Evolutionary conservation across 2,797 vertebrate genomes (phyloP), one percentile per base, ranked within the genome.

Genomic region (Petrocephalus sullivani): DNA sequence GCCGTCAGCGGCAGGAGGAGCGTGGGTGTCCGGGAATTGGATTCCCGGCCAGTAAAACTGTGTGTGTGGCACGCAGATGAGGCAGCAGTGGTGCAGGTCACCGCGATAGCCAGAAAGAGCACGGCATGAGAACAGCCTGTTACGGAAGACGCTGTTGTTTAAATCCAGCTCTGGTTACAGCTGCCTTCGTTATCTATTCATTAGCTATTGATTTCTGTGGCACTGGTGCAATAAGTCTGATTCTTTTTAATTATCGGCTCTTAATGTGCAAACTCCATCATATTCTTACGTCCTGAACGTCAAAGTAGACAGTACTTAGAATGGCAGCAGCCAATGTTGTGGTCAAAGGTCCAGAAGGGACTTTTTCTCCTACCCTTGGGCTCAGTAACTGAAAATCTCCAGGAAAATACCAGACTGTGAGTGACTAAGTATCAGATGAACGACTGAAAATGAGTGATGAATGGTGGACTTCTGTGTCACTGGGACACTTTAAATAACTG

Each of bases 1-100:
- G 83, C 28, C 16, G 83, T 85, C 83, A 28, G 51, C 14, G 28
- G 83, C 83, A 57, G 83, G 51, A 85, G 51, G 83, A 85, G 83
- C 28, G 83, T 85, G 83, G 83, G 83, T 57, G 83, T 85, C 53
- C 41, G 7, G 83, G 14, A 33, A 85, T 56, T 7, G 37, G 51
- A 49, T 81, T 53, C 3, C 3, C 54, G 51, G 23, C 83, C 81
- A 84, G 46, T 54, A 6, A 84, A 54, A 49, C 82, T 23, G 82
- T 23, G 51, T 51, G n/a, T 51, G 82, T 54, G 51, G 83, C 57
- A 37, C 7, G 53, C 28, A 37, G 83, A 57, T 56, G 51, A 54
- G 10, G 83, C 54, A n/a, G 5, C 51, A 3, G 53, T 14, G 54
- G 4, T 19, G 4, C 6, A 23, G 83, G 57, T 57, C 23, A 85